Conservation (phyloP, 2,797 vertebrate species). For the Pogonophryne albipinna region DNA sequence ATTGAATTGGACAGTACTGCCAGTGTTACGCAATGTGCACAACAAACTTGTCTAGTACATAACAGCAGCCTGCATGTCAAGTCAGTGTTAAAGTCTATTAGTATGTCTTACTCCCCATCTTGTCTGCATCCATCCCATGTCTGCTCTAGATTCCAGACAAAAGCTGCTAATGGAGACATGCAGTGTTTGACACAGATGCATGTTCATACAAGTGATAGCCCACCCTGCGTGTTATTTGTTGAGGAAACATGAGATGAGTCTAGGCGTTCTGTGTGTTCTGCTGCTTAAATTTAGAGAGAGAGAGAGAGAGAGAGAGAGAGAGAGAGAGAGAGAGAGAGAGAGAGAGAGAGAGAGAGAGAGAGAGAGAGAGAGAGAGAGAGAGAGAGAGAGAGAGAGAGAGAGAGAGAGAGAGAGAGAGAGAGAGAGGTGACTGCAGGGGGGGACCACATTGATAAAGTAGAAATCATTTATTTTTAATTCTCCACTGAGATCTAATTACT, state of each 20-base stretch:
- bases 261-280: slow-evolving; percentile 51
- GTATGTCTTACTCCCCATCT: slow-evolving; percentile 21
- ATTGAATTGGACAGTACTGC: slow-evolving; percentile 2
- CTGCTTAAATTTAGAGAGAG: slow-evolving; percentile 73
- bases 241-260: slow-evolving; percentile 72
- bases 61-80: slow-evolving; percentile 54
- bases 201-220: slow-evolving; percentile 31
- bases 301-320: background rate
- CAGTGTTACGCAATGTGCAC: slow-evolving; percentile 39
- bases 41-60: slow-evolving; percentile 50
- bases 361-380: too few species aligned
- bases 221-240: slow-evolving; percentile 65
- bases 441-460: slow-evolving; percentile 87
- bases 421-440: slow-evolving; percentile 71
- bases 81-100: slow-evolving; percentile 50
- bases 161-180: slow-evolving; percentile 38
- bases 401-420: background rate
- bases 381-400: too few species aligned
- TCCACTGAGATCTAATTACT: slow-evolving; percentile 88
- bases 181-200: slow-evolving; percentile 28
- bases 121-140: slow-evolving; percentile 34
- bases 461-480: slow-evolving; percentile 93
- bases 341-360: too few species aligned
- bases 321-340: too few species aligned
- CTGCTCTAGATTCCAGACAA: slow-evolving; percentile 46